Base-by-base conservation (phyloP, 2,113 vertebrate genomes). In the Dicaeum eximium region DNA sequence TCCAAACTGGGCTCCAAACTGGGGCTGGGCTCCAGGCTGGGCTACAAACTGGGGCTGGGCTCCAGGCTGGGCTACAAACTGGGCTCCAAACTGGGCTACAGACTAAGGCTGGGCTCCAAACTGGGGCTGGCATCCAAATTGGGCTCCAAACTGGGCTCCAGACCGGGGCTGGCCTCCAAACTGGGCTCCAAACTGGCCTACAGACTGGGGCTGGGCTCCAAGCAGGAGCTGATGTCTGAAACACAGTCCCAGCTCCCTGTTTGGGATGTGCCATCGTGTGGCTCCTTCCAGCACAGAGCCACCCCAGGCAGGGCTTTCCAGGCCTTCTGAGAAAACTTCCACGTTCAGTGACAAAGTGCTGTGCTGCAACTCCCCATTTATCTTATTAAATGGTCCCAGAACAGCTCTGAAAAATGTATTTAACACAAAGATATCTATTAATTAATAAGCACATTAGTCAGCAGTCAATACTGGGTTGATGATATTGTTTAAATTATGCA, bases 361-460 rank as follows among this genome's bases (percentile, higher is more conserved):
- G 62, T 47, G 40, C 86, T 40, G 33, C 84, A 88, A 19, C 50
- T 80, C 65, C 64, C 47, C 81, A 92, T 94, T 88, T 54, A 77
- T 92, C 78, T 88, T 90, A 66, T 60, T 92, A 96, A 97, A 95
- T 7, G 62, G 79, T 82, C 86, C 79, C 95, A 88, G 74, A 92
- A 85, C 86, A 94, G 90, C 83, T 86, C 82, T 79, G 73, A 95
- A 84, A 80, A 95, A 92, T 71, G 66, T 93, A 92, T 90, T 95
- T 94, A 92, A 93, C 70, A 54, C 38, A 56, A 88, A 93, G 93
- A 84, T 80, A 94, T 88, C 93, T 92, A 96, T 94, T 95, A 97
- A 97, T 94, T 95, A 97, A 96, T 97, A 94, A 90, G 83, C 64
- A 86, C 81, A 90, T 96, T 97, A 94, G 91, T 96, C 88, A 95